Base-by-base conservation (phyloP, 2,888 invertebrate species). In the Pristionchus arcanus region DNA sequence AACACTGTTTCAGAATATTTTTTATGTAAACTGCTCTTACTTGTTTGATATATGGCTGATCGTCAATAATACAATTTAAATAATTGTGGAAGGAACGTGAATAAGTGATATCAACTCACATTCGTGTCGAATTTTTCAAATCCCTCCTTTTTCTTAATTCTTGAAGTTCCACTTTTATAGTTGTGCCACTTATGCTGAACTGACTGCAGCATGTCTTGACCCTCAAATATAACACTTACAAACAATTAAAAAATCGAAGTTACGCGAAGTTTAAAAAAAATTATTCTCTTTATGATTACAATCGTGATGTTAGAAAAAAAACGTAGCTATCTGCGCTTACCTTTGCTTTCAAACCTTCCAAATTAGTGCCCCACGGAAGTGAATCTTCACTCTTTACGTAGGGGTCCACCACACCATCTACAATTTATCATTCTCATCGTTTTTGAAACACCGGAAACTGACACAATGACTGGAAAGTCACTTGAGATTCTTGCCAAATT, bases 121-220 rank as follows among this genome's bases (percentile, higher is more conserved):
- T 94, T 94, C 11, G 91, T 74, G 53, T 93, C 92, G 77, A 95
- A 95, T 59, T 93, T 94, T 90, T 94, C 91, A 89, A 94, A 92
- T 63, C 95, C 95, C 77, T 93, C 93, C 91, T 95, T 95, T 90
- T 94, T 94, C 11, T 92, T 89, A 81, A 95, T 95, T 49, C 93
- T 90, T 66, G 92, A 91, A 16, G 91, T 90, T 59, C 95, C 95
- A 91, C 92, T 92, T 28, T 89, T 90, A 89, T 90, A 93, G 77
- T 91, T 93, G 90, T 94, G 93, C 89, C 91, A 94, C 74, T 90
- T 91, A 90, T 94, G 92, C 68, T 90, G 90, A 19, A 91, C 71
- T 66, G 91, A 88, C 28, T 94, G 92, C 90, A 91, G 66, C 34
- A 83, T 34, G 59, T 91, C 90, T 9, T 89, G 28, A n/a, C 63